Evolutionary conservation across 1,140 invertebrate genomes (phyloP).

Genomic region (Micrasema longulum): DNA sequence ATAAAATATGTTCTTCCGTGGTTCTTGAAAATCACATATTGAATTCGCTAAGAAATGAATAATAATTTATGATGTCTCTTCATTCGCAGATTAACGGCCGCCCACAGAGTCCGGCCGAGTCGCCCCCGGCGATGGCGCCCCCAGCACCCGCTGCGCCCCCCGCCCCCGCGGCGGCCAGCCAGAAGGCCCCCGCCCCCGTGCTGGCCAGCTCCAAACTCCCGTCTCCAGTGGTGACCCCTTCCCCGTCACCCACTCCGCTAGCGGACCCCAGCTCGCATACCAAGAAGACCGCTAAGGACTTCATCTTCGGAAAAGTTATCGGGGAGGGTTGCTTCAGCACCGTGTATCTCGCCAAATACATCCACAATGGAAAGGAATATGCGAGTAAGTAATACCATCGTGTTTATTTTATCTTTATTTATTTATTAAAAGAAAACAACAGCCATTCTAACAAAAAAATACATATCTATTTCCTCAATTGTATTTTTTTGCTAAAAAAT

Average conservation of each 20-base stretch:
- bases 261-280: conserved; percentile 64
- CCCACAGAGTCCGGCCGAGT: conserved; percentile 60
- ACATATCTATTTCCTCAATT: no score
- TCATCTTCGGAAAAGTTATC: conserved; percentile 94
- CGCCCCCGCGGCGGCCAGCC: conserved; percentile 57
- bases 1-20: no score
- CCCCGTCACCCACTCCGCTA: conserved; percentile 32
- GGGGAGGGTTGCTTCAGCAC: conserved; percentile 97
- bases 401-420: no score
- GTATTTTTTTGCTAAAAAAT: not conserved
- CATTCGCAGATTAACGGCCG: conserved; percentile 64
- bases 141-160: conserved; percentile 53
- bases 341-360: conserved; percentile 93
- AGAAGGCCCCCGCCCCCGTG: conserved; percentile 15
- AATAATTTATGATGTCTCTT: not conserved
- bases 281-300: conserved; percentile 86
- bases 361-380: conserved; percentile 89
- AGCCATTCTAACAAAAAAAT: no score
- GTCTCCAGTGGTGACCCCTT: conserved; percentile 56
- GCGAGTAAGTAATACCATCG: conserved; percentile 83
- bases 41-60: no score
- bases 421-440: no score
- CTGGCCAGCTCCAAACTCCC: conserved; percentile 57
- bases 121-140: conserved; percentile 58
- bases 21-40: no score